A percentile compares a stretch with the other conserved stretches of the same genome.
Conservation (phyloP, 2,113 vertebrate genomes). For the Aegithalos caudatus region DNA sequence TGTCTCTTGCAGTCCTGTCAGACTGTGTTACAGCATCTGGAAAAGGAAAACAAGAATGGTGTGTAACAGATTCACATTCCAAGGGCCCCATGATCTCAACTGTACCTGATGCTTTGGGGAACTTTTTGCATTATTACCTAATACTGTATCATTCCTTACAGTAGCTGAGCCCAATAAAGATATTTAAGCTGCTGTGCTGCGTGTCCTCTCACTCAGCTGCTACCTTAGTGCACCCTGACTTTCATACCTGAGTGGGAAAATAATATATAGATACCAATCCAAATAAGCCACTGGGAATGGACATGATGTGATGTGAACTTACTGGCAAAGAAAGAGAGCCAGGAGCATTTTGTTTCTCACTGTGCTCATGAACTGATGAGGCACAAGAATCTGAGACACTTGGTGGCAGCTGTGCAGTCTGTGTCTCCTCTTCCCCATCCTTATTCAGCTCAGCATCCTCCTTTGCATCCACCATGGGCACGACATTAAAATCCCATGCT, state of each 20-base stretch:
- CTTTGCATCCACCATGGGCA: rapidly evolving
- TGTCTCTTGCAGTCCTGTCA: not conserved
- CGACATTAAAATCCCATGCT: not conserved
- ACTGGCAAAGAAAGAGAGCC: not conserved
- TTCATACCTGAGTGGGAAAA: not conserved
- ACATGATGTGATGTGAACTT: not conserved
- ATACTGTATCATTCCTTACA: not conserved
- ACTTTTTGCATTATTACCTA: not conserved
- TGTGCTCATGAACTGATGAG: not conserved
- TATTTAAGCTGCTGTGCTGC: not conserved
- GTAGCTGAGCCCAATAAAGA: not conserved
- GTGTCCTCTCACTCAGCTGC: not conserved
- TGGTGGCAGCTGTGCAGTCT: not conserved
- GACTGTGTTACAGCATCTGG: not conserved
- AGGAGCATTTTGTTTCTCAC: not conserved
- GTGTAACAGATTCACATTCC: not conserved
- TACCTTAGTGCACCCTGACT: not conserved
- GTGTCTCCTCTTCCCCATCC: not conserved
- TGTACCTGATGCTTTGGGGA: not conserved
- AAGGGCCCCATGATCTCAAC: not conserved
- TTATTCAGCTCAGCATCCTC: not conserved
- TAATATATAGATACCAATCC: not conserved
- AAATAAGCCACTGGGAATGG: not conserved
- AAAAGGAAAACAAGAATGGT: not conserved
- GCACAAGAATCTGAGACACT: not conserved